Percentiles rank a stretch among this genome's conserved stretches.
phyloP scores from a whole-genome alignment of 2,888 invertebrate genomes.

The Cataglyphis cursor region DNA sequence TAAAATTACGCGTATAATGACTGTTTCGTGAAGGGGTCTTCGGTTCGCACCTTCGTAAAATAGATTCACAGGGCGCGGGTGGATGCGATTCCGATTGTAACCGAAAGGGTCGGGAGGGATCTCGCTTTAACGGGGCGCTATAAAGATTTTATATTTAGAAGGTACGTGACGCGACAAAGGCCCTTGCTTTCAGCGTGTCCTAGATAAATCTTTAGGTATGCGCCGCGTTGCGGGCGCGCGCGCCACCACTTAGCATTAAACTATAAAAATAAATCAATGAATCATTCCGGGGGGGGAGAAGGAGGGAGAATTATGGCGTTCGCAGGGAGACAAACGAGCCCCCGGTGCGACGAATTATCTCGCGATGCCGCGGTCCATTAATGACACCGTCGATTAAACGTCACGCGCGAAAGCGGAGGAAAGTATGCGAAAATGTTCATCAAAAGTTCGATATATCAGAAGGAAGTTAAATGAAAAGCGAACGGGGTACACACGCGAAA shows the following conservation, averaged over 20 bases:
- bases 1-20: neutral
- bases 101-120: constrained; percentile 17
- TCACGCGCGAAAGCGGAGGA: constrained; percentile 3
- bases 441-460: neutral
- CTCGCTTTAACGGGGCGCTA: constrained; percentile 40
- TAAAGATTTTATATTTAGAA: constrained; percentile 58
- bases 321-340: constrained; percentile 23
- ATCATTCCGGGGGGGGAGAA: constrained; percentile 31
- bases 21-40: neutral
- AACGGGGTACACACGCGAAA: neutral
- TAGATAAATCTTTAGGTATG: constrained; percentile 60
- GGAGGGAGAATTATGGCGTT: constrained; percentile 34
- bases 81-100: constrained; percentile 38
- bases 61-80: constrained; percentile 39
- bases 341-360: constrained; percentile 28
- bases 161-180: constrained; percentile 36
- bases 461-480: too few species aligned
- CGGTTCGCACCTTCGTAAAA: neutral
- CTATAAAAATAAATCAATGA: constrained; percentile 65
- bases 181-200: constrained; percentile 20
- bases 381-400: constrained; percentile 37
- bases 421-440: neutral
- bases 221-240: constrained; percentile 2
- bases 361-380: constrained; percentile 32
- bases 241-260: constrained; percentile 29